Base-by-base conservation (phyloP, 2,797 vertebrate species). In the Platyrinchus mystaceus region DNA sequence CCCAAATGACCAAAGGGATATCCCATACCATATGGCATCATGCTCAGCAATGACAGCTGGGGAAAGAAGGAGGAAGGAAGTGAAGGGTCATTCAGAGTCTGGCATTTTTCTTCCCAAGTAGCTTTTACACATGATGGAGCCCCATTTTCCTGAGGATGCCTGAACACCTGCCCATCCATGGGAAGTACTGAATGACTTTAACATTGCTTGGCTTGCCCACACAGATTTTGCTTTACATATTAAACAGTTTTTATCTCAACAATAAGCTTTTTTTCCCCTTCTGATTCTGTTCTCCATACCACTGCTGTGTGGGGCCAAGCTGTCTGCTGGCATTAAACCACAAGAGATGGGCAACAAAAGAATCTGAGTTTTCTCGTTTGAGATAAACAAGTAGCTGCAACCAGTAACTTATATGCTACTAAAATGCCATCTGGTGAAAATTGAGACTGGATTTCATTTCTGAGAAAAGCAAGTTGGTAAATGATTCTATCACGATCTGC, bases 201-300 rank as follows among this genome's bases (percentile, higher is more conserved):
- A 5, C 0, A 0, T 27, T 86, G 41, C 30, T 91, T 86, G 73
- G 37, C 34, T 80, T 50, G n/a, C 1, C 1, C 6, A 28, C 3
- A 2, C 8, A 63, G 37, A 37, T 73, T 83, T 71, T 75, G 14
- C 59, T 85, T 79, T 79, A 64, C 7, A 16, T 60, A 41, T 50
- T 27, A 41, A 4, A 17, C 7, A 81, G 28, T 3, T 69, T 46
- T 55, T 46, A 43, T 34, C 62, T 78, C 39, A 89, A 2, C 23
- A 13, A 17, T 9, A 4, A 82, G 27, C 50, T 22, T 62, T 46
- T 32, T 69, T 69, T 49, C 8, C 23, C 34, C 23, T 84, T 55
- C 44, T 43, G 7, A 46, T 60, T 85, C 22, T 71, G 30, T 49
- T 87, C 27, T n/a, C 32, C 4, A 4, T 59, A n/a, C 15, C 19